Evolutionary conservation across 2,797 vertebrate species (phyloP).

Genomic region (Sandelia bainsii): DNA sequence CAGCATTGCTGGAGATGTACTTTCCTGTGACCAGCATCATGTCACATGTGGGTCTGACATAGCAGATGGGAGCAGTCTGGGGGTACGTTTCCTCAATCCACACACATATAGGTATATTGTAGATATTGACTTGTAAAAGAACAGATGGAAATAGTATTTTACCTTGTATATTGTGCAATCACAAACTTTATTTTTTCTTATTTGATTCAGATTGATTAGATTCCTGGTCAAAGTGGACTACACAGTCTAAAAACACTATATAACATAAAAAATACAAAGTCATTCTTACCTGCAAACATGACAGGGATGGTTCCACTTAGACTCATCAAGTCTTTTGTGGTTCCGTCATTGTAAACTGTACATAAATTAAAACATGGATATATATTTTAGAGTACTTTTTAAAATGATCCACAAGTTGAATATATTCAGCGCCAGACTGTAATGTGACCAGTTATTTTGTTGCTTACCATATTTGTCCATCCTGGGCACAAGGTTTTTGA

Average conservation of each 20-base stretch:
- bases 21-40: constrained; percentile 90
- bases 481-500: constrained; percentile 89
- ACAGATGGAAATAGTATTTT: background rate
- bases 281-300: constrained; percentile 81
- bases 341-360: constrained; percentile 94
- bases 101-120: constrained; percentile 91
- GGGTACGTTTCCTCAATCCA: constrained; percentile 94
- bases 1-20: constrained; percentile 82
- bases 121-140: constrained; percentile 82
- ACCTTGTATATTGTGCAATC: background rate
- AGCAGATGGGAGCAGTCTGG: constrained; percentile 91
- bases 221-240: background rate
- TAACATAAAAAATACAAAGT: constrained; percentile 1
- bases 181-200: background rate
- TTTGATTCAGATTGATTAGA: background rate
- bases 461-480: constrained; percentile 90
- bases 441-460: background rate
- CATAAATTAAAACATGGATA: constrained; percentile 4
- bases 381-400: background rate
- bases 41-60: constrained; percentile 89
- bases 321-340: constrained; percentile 87
- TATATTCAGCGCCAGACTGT: background rate
- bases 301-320: constrained; percentile 91
- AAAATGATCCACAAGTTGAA: background rate
- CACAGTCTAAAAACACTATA: too few species aligned